These are phyloP conservation scores for Rhea americana DNA, from an alignment of 2,113 vertebrate genomes.

Conservation along the genomic window DNA sequence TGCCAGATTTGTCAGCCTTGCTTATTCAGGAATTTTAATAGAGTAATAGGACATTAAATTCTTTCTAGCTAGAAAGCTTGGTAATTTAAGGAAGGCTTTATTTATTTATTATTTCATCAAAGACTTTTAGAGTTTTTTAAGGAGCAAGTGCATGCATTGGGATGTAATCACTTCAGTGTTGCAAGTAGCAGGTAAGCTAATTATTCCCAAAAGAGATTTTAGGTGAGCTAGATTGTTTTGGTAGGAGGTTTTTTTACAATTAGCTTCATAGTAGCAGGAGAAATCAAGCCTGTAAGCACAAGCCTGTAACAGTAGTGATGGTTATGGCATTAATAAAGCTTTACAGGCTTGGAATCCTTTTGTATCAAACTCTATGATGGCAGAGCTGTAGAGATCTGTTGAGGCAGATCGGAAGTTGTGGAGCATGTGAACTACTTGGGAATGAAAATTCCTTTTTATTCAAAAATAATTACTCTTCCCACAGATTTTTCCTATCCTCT, in stretches of 20 bases:
- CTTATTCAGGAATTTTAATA: neutral
- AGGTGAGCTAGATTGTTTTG: neutral
- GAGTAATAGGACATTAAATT: neutral
- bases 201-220: neutral
- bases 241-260: neutral
- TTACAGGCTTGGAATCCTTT: neutral
- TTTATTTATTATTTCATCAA: neutral
- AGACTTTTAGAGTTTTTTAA: neutral
- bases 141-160: neutral
- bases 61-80: neutral
- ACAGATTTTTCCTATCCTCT: neutral
- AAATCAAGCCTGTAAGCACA: neutral
- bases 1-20: neutral
- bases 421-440: neutral
- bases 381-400: neutral
- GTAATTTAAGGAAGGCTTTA: neutral
- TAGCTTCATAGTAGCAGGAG: neutral
- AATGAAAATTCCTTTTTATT: neutral
- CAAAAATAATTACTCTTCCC: neutral
- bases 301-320: neutral
- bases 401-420: neutral
- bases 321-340: neutral
- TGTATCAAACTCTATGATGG: neutral
- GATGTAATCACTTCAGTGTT: neutral
- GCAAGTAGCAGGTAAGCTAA: neutral